phyloP scores from a whole-genome alignment of 2,797 vertebrate genomes.

The Semotilus atromaculatus region DNA sequence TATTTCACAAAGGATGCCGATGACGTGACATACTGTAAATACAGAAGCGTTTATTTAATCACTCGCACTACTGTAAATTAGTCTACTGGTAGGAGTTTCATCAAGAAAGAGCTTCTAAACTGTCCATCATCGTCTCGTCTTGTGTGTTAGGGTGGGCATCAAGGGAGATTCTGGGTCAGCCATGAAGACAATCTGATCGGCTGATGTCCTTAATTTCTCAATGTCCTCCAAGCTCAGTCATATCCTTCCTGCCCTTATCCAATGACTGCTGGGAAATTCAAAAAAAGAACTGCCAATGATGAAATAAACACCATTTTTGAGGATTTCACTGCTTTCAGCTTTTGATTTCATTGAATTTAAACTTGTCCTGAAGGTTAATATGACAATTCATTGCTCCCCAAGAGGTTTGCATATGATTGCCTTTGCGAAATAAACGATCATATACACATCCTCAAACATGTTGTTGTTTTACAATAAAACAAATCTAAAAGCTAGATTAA shows the following conservation, averaged over 20 bases:
- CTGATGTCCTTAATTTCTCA: not conserved
- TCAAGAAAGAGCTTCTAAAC: not conserved
- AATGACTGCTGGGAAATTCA: not conserved
- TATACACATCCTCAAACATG: not conserved
- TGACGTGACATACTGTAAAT: slow-evolving; percentile 6
- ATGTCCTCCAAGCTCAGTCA: not conserved
- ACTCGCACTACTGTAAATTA: not conserved
- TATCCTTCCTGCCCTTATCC: not conserved
- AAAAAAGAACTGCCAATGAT: not conserved
- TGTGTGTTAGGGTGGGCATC: not conserved
- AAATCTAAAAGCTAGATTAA: not conserved
- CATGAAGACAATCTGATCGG: not conserved
- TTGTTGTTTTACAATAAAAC: not conserved
- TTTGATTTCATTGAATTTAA: not conserved
- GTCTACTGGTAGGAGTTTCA: not conserved
- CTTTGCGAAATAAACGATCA: not conserved
- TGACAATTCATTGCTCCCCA: not conserved
- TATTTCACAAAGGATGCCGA: not conserved
- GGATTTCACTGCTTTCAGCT: not conserved
- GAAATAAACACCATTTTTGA: not conserved
- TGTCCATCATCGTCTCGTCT: not conserved
- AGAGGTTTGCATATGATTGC: not conserved
- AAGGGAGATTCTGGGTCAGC: not conserved
- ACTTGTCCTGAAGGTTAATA: not conserved
- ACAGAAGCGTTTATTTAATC: not conserved